Evolutionary conservation across 30 jellyfish, hydroid and myxozoan species (phyloP), one percentile per base, ranked within the genome.

Genomic region (Aurelia sp.): DNA sequence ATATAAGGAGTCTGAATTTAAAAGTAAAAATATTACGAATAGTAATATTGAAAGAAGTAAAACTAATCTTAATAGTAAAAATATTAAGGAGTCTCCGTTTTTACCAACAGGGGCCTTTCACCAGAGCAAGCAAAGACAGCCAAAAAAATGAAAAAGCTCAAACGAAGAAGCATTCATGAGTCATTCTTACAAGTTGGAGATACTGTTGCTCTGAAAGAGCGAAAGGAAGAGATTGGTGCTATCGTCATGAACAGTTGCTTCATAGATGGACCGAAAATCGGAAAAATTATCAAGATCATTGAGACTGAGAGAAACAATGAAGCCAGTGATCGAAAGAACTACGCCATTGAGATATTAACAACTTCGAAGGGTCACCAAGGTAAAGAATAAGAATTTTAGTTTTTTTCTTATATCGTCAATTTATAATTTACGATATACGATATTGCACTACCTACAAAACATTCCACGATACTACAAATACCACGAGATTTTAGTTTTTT

Each of bases 41-140:
- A 0, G 33, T 27, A 27, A 27, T 1, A 27, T 0, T 27, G 2
- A 27, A 27, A 27, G 33, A 0, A 27, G 33, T 27, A 27, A 27
- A 2, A 27, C 1, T 27, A 27, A 27, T 1, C 33, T 27, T 27
- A 2, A 27, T 27, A 27, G 33, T 27, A 2, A 27, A 27, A 27
- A 27, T 27, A 27, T 2, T 2, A 27, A 27, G 33, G 9, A 38
- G 3, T 38, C 50, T 38, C 50, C 50, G 50, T 33, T 63, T 80
- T 58, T 19, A 27, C 31, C 85, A 53, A 17, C 65, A 93, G 98
- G 98, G 98, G 98, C 15, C 93, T 93, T 15, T 80, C 97, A 22
- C 98, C 98, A 1, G 91, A 95, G 20, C 72, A 72, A 20, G 75
- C 67, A 74, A 61, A 85, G 20, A 78, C 51, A 73, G 55, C 52